Base-by-base conservation (phyloP, 1,140 invertebrate species). In the Drosophila navojoa region DNA sequence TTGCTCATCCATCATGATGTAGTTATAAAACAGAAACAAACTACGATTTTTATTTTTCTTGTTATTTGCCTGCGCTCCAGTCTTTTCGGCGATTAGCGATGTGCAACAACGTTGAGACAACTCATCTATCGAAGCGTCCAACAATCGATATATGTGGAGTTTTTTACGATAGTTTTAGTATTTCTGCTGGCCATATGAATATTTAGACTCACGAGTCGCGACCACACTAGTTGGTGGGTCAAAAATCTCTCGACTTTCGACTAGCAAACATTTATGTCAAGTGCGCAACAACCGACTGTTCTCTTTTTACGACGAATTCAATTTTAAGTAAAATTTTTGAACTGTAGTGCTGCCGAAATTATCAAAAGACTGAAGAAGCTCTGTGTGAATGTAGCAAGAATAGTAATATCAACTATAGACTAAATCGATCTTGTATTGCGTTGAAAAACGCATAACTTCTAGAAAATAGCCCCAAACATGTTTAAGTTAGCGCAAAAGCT, bases 1-100 rank as follows among this genome's bases (percentile, higher is more conserved):
- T 68, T 91, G 87, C 61, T 92, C 91, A 63, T 92, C 91, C 89
- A 92, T 92, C 90, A 91, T 91, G 52, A 79, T 87, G 47, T 27
- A 75, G 47, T 47, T 47, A 59, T 47, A 59, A 32, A 32, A 32
- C 42, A 42, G 29, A 27, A 59, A 47, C 45, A 58, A 59, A 47
- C 32, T 42, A 59, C 42, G 42, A 25, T 32, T 72, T 66, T 70
- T 70, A 29, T 59, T 68, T 60, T 60, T 27, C 19, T 72, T 72
- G 52, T 60, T 60, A 27, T 32, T 72, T 72, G 52, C 40, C 32
- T 68, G 63, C 16, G 57, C 54, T 44, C 32, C 52, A 60, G 29
- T 68, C 15, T 55, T 68, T 72, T 72, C 70, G 70, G 63, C 63
- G 25, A 59, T 59, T 59, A 47, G 57, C 25, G 57, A 47, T 59